Percentiles rank a stretch among this genome's conserved stretches.
These are phyloP conservation scores for Astreopora myriophthalma DNA, from an alignment of 64 coral and sea anemone species.

Conservation along the genomic window DNA sequence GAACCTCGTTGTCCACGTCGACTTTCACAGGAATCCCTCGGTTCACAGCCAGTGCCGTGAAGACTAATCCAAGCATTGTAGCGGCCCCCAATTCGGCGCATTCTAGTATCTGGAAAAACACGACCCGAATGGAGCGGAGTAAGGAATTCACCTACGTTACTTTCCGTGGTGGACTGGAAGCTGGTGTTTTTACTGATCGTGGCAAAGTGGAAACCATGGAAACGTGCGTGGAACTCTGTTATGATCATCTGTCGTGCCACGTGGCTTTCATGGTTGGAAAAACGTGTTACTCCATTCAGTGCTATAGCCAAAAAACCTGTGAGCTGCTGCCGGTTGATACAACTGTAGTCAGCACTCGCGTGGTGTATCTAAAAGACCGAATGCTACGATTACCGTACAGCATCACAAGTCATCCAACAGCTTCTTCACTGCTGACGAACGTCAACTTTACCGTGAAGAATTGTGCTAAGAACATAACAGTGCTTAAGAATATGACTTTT, in stretches of 20 bases:
- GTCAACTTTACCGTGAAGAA: constrained; percentile 12
- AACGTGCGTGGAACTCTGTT: constrained; percentile 71
- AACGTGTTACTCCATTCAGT: constrained; percentile 82
- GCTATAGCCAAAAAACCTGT: constrained; percentile 83
- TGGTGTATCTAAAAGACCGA: constrained; percentile 83
- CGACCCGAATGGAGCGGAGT: constrained; percentile 39
- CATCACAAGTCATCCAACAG: neutral
- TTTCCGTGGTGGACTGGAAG: constrained; percentile 71
- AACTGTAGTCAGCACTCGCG: constrained; percentile 64
- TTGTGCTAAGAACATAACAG: constrained; percentile 64
- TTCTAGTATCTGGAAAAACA: neutral
- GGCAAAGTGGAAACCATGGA: constrained; percentile 78
- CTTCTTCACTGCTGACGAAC: neutral
- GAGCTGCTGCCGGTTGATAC: constrained; percentile 74
- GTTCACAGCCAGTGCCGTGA: neutral
- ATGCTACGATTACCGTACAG: constrained; percentile 58
- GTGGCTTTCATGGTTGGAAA: constrained; percentile 83
- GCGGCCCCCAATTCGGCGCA: neutral
- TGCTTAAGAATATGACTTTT: constrained; percentile 85
- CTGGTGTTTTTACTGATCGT: constrained; percentile 70
- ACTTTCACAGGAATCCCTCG: neutral
- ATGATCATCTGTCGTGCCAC: constrained; percentile 58
- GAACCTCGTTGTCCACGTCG: neutral
- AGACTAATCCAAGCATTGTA: neutral
- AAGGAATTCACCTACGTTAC: constrained; percentile 82